A percentile compares a stretch with the other conserved stretches of the same genome.
phyloP scores from a whole-genome alignment of 2,797 vertebrate species.

The Phrynocephalus guinanensis region DNA sequence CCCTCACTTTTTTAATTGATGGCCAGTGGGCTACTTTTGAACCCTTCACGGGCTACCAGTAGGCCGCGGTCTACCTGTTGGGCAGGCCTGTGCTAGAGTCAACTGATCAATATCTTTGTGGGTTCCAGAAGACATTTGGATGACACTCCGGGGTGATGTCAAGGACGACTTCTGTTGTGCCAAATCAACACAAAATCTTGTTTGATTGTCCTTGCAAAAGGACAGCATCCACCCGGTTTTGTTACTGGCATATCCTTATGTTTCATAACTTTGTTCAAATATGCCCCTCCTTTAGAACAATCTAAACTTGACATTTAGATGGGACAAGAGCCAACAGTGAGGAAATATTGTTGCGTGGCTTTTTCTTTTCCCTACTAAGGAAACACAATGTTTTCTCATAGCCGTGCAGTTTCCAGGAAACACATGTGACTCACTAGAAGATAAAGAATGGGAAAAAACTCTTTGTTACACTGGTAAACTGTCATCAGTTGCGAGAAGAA shows the following conservation, averaged over 20 bases:
- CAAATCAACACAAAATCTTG: background rate
- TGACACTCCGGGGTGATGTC: background rate
- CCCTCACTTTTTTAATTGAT: too few relatives aligned
- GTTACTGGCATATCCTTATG: too few relatives aligned
- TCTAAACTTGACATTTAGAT: background rate
- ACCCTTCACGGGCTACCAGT: too few relatives aligned
- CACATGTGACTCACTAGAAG: conserved; percentile 15
- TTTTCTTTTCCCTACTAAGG: background rate
- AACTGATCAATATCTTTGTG: background rate
- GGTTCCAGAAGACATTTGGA: background rate
- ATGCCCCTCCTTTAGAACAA: background rate
- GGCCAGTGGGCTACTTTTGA: too few relatives aligned
- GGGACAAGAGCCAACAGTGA: background rate
- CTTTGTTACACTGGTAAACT: conserved; percentile 42
- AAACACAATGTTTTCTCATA: conserved; percentile 41
- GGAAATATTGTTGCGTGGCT: conserved; percentile 3
- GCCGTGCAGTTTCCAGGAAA: conserved; percentile 57
- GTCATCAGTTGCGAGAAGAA: background rate
- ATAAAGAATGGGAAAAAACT: conserved; percentile 52
- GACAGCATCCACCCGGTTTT: background rate
- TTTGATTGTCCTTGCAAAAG: conserved; percentile 1
- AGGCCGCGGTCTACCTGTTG: too few relatives aligned
- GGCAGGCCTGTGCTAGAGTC: too few relatives aligned
- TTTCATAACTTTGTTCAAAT: background rate
- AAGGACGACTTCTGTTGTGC: background rate